Base-by-base conservation (phyloP, 2,888 invertebrate genomes). In the Eumerus sabulonum region DNA sequence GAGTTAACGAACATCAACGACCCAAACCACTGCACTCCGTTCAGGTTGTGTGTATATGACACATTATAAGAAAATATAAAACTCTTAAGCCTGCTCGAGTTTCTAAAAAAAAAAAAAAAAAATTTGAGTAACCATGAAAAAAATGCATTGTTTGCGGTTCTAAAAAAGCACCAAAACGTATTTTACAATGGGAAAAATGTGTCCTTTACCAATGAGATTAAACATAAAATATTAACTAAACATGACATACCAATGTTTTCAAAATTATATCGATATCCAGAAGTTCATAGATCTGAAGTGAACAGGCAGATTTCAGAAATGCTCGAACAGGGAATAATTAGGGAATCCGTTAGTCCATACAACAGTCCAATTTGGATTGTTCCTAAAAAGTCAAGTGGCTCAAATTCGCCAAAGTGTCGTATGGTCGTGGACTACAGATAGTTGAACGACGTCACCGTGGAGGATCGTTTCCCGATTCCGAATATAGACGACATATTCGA, bases 401-500 rank as follows among this genome's bases (percentile, higher is more conserved):
- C 40, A 1, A 54, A 48, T 0, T 42, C 57, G 35, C 56, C 35
- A 42, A 59, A 71, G 36, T 77, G 67, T 64, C 51, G 67, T 14
- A 54, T 67, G 9, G 59, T 76, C 0, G 53, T 63, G 5, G 53
- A 70, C 17, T 68, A 60, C 11, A 19, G 68, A 13, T 38, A 60
- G 19, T 36, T 45, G 1, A 57, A 57, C 45, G 57, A 57, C 14
- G 13, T 42, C 27, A 57, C 59, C 14, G 38, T 42, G 27, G 82
- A 76, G 18, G n/a, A 85, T 73, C 71, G 57, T 16, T 84, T 83
- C 74, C 83, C 84, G 36, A 47, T 84, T 5, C 83, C 83, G 3
- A 74, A 83, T 19, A 83, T 86, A 5, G 79, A 60, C 13, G 83
- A 84, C 3, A 84, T 85, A 13, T 64, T 85, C 27, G 84, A 84